Evolutionary conservation across 2,797 vertebrate species (phyloP).

Genomic region (Gallirallus australis): DNA sequence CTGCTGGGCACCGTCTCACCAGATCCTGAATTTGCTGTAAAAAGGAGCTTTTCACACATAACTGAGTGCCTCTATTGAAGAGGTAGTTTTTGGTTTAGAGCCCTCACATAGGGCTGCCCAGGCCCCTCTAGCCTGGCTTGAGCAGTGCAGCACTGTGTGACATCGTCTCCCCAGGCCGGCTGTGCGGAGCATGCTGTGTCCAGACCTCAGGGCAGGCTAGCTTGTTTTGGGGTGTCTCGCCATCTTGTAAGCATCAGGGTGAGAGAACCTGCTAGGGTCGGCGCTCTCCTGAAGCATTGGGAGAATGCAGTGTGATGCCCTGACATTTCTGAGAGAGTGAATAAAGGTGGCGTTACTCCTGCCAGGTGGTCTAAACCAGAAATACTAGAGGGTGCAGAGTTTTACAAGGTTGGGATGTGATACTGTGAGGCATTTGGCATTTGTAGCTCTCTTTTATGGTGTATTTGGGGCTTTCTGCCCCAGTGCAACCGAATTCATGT

Average conservation of each 20-base stretch:
- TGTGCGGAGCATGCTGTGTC: too few relatives aligned
- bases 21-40: neutral
- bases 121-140: neutral
- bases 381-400: neutral
- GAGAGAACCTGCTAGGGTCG: accelerated
- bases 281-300: neutral
- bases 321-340: neutral
- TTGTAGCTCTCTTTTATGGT: neutral
- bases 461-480: neutral
- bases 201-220: neutral
- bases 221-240: neutral
- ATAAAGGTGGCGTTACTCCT: neutral
- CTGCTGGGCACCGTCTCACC: neutral
- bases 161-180: accelerated
- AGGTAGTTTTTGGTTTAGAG: neutral
- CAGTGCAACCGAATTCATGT: accelerated
- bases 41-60: neutral
- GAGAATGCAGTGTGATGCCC: neutral
- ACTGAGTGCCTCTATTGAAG: neutral
- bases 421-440: neutral
- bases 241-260: neutral
- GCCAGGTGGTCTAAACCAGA: neutral
- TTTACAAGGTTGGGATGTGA: neutral
- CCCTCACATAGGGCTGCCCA: neutral
- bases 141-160: neutral